Base-by-base conservation (phyloP, 2,888 invertebrate species). In the Lottia scabra region DNA sequence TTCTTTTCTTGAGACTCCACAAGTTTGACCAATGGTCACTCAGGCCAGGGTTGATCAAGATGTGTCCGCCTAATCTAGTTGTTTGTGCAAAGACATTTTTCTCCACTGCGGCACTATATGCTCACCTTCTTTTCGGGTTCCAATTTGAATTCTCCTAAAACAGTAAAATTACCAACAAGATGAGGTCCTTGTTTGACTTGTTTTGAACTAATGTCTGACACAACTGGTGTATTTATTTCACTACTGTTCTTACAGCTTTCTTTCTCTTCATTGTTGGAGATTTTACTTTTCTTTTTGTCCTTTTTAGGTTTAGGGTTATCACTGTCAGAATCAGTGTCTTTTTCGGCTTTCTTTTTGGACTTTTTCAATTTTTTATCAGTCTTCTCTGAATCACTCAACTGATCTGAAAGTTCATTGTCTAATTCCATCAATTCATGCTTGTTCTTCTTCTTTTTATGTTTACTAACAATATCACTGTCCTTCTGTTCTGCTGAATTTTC, bases 121-220 rank as follows among this genome's bases (percentile, higher is more conserved):
- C 63, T 68, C 76, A 87, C 88, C 84, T 87, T 85, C 73, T 85
- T 78, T 26, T 81, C 76, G 69, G 84, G 82, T 67, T 81, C 80
- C 85, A 92, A 92, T 73, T 92, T 92, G 82, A 92, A 92, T 71
- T 90, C 91, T 8, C 95, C 95, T 67, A 95, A 91, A 26, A 95
- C 91, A 83, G 93, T 93, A 83, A 93, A 94, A 27, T 91, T 91
- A 80, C 87, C 87, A 63, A 85, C 72, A 72, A 84, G 84, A 73
- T 76, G 75, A 8, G 80, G 77, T 13, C 73, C 78, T 62, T 81
- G 80, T 62, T 45, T 62, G 2, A 63, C n/a, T 6, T 23, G 38
- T n/a, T 23, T 67, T 23, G 64, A 63, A 13, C 48, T 38, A 27
- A 63, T 64, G 27, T 27, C 92, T 92, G 30, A 30, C 30, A 30